Evolutionary conservation across 2,888 invertebrate species (phyloP).

Genomic region (Synergus itoensis): DNA sequence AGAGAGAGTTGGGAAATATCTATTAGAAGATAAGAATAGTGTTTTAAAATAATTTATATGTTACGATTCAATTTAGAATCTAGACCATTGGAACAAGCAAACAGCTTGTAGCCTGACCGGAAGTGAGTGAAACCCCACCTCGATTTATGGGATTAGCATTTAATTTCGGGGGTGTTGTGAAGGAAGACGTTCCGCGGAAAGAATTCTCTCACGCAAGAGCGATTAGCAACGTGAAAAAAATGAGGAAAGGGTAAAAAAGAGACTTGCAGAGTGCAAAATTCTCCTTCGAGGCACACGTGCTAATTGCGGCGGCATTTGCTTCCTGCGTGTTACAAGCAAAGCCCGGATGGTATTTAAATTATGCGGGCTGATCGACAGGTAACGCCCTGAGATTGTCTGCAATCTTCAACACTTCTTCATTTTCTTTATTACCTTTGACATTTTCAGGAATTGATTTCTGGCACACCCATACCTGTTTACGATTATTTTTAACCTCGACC

Average conservation of each 20-base stretch:
- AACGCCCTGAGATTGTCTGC: slow-evolving; percentile 36
- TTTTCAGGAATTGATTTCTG: slow-evolving; percentile 30
- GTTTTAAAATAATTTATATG: not conserved
- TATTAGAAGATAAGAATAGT: not conserved
- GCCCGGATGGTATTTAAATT: slow-evolving; percentile 25
- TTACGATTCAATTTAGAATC: slow-evolving; percentile 9
- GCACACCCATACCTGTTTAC: slow-evolving; percentile 37
- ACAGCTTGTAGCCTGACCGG: not conserved
- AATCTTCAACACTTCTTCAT: not conserved
- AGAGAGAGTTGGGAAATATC: too few relatives aligned
- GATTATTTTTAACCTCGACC: slow-evolving; percentile 37
- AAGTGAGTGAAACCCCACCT: slow-evolving; percentile 4
- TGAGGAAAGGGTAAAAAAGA: not conserved
- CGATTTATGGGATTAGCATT: slow-evolving; percentile 35
- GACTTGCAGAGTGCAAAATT: slow-evolving; percentile 3
- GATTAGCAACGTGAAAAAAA: slow-evolving; percentile 18
- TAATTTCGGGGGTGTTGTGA: slow-evolving; percentile 19
- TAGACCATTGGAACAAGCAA: slow-evolving; percentile 14
- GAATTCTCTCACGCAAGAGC: slow-evolving; percentile 35
- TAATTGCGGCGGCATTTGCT: slow-evolving; percentile 26
- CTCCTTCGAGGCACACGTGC: slow-evolving; percentile 18
- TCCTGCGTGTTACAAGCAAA: not conserved
- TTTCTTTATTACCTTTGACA: slow-evolving; percentile 32
- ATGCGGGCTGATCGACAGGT: slow-evolving; percentile 17
- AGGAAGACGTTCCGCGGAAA: slow-evolving; percentile 20